A percentile compares a stretch with the other conserved stretches of the same genome.
Conservation (phyloP, 23 tunicate species). For the Corella eumyota region DNA sequence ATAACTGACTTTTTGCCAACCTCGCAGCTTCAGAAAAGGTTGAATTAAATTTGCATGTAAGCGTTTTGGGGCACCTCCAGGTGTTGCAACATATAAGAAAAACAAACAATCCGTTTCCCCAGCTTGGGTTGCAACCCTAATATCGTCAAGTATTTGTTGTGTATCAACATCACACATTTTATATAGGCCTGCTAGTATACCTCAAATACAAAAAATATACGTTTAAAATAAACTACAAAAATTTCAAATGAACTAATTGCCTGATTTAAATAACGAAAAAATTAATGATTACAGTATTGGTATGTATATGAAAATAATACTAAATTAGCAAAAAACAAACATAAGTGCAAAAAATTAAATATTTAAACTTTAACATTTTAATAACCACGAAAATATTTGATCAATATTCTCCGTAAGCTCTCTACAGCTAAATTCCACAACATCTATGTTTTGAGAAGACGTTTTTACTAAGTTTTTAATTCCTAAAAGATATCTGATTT, state of each 20-base stretch:
- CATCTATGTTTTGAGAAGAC: not conserved
- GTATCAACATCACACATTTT: conserved; percentile 46
- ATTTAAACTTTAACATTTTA: too few species aligned
- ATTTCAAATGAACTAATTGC: too few species aligned
- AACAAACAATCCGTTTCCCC: conserved; percentile 42
- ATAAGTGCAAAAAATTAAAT: too few species aligned
- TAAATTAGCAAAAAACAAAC: too few species aligned
- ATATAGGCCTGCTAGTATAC: too few species aligned
- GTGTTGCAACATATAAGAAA: conserved; percentile 69
- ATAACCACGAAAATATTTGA: too few species aligned
- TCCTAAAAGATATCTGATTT: conserved; percentile 34
- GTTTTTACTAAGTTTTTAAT: conserved; percentile 9
- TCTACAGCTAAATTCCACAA: conserved; percentile 39
- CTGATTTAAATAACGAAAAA: too few species aligned
- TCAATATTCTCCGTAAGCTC: too few species aligned
- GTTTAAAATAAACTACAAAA: too few species aligned
- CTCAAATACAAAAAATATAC: too few species aligned
- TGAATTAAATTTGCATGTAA: conserved; percentile 54
- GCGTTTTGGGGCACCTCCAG: conserved; percentile 54
- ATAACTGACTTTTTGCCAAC: conserved; percentile 81
- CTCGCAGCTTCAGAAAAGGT: conserved; percentile 49
- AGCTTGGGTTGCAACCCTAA: conserved; percentile 43
- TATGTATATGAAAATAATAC: too few species aligned
- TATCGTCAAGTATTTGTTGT: conserved; percentile 46
- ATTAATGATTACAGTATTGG: too few species aligned